These are phyloP conservation scores for Ptilodon capucinus DNA, from an alignment of 2,888 invertebrate genomes.

Conservation along the genomic window DNA sequence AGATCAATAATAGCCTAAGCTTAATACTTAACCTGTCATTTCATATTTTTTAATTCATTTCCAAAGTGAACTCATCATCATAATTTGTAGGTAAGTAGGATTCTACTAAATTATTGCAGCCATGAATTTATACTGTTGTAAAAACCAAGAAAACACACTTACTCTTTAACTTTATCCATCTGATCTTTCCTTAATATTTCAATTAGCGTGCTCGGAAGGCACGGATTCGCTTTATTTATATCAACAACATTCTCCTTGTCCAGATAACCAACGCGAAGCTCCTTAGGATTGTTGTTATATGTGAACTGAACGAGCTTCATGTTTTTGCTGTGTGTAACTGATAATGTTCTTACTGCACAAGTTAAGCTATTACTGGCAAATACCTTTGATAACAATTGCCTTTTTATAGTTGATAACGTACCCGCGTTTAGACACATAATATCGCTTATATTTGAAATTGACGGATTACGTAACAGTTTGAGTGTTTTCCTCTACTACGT, in stretches of 20 bases:
- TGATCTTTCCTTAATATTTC: constrained; percentile 66
- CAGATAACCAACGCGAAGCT: constrained; percentile 86
- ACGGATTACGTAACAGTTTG: constrained; percentile 31
- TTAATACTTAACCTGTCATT: too few relatives aligned
- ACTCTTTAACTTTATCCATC: constrained; percentile 58
- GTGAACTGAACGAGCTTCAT: constrained; percentile 90
- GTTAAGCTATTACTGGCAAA: constrained; percentile 24
- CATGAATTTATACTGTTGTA: neutral
- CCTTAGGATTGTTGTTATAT: constrained; percentile 76
- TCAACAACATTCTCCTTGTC: constrained; percentile 85
- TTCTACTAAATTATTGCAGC: too few relatives aligned
- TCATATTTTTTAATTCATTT: too few relatives aligned
- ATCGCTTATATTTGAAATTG: constrained; percentile 42
- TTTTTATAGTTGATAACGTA: constrained; percentile 49
- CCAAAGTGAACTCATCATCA: too few relatives aligned
- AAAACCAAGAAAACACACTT: constrained; percentile 34
- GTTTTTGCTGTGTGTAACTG: constrained; percentile 51
- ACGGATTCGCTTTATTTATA: constrained; percentile 82
- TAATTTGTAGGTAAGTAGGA: too few relatives aligned
- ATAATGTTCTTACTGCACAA: constrained; percentile 40
- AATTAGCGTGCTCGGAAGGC: constrained; percentile 65
- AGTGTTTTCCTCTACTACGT: constrained; percentile 13
- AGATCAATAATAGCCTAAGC: too few relatives aligned
- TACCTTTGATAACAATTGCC: constrained; percentile 33
- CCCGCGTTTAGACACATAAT: constrained; percentile 30